Percentiles rank a stretch among this genome's conserved stretches.
These are phyloP conservation scores for Athetis lepigone DNA, from an alignment of 2,888 invertebrate genomes.

Conservation along the genomic window DNA sequence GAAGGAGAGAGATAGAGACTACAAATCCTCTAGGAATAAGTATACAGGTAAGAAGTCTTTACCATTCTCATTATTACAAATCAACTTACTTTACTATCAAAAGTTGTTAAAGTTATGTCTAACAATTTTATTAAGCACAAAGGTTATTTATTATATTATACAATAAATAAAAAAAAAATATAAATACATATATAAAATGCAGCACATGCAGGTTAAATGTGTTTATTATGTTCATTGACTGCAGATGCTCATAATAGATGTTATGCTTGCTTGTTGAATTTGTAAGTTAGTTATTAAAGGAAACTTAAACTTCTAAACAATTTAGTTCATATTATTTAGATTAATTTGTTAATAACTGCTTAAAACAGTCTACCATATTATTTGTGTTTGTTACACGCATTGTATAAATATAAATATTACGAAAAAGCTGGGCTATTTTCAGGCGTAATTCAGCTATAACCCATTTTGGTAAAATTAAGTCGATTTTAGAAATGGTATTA, in stretches of 20 bases:
- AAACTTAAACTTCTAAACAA: background rate
- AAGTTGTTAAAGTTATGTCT: no score
- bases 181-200: no score
- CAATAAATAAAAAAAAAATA: no score
- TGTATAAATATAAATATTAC: background rate
- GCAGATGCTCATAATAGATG: constrained; percentile 11
- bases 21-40: constrained; percentile 96
- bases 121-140: no score
- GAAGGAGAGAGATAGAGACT: constrained; percentile 98
- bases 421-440: constrained; percentile 23
- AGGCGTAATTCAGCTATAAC: background rate
- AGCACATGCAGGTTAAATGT: background rate
- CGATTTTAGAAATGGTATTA: background rate
- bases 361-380: constrained; percentile 1
- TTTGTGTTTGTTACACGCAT: background rate
- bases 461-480: background rate
- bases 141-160: background rate
- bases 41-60: constrained; percentile 93
- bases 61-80: background rate
- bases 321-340: background rate
- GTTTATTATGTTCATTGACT: constrained; percentile 8
- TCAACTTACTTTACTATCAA: no score
- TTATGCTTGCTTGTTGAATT: constrained; percentile 1
- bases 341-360: background rate
- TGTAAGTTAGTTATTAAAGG: background rate